Conservation (phyloP, 2,888 invertebrate species). For the Argyresthia goedartella region DNA sequence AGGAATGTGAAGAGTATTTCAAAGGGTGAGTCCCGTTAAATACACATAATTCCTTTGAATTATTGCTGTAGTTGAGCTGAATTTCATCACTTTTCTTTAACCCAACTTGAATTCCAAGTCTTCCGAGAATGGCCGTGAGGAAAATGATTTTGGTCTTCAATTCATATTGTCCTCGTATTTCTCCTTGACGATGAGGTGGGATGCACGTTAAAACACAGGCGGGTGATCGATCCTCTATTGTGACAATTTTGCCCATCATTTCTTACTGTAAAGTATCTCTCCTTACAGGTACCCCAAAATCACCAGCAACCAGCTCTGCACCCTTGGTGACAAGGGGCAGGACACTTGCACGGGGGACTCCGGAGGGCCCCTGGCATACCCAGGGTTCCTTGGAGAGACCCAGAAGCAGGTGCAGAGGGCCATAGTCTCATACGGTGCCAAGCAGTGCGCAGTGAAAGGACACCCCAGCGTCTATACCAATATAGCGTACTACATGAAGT, state of each 20-base stretch:
- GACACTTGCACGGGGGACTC: conserved; percentile 79
- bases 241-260: too few relatives aligned
- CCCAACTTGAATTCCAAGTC: too few relatives aligned
- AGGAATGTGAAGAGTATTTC: conserved; percentile 31
- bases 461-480: conserved; percentile 74
- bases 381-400: conserved; percentile 30
- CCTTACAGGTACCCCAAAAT: conserved; percentile 19
- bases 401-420: conserved; percentile 71
- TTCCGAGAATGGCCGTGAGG: too few relatives aligned
- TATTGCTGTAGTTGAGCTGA: too few relatives aligned
- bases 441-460: conserved; percentile 56
- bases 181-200: too few relatives aligned
- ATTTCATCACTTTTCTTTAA: too few relatives aligned
- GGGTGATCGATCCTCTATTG: too few relatives aligned
- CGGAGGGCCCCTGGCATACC: conserved; percentile 74
- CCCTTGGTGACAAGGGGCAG: conserved; percentile 59
- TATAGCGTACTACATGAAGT: conserved; percentile 64
- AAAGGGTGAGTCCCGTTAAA: conserved; percentile 10
- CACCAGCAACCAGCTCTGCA: conserved; percentile 62
- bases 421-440: conserved; percentile 69
- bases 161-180: too few relatives aligned
- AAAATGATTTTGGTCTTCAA: too few relatives aligned
- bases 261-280: too few relatives aligned
- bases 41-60: too few relatives aligned
- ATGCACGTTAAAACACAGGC: too few relatives aligned